These are phyloP conservation scores for Matsumurasca onukii DNA, from an alignment of 1,140 invertebrate genomes.

Conservation along the genomic window DNA sequence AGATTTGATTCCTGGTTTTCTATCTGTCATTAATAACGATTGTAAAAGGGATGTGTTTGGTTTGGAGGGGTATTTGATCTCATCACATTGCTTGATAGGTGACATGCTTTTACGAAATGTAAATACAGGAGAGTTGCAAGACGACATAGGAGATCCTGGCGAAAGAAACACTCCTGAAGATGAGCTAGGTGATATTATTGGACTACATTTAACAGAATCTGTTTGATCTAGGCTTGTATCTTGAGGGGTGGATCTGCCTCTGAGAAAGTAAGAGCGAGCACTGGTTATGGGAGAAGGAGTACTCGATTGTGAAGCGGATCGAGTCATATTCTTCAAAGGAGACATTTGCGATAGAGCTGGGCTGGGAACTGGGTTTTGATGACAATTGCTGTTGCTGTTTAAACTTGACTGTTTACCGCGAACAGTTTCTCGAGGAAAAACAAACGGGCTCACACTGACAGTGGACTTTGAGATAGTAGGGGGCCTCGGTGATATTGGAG, in stretches of 20 bases:
- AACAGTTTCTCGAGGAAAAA: conserved; percentile 50
- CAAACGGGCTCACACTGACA: conserved; percentile 49
- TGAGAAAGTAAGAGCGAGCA: not conserved
- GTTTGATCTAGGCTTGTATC: not conserved
- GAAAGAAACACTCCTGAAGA: conserved; percentile 9
- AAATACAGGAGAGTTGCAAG: conserved; percentile 4
- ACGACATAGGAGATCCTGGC: conserved; percentile 3
- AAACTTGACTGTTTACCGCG: not conserved
- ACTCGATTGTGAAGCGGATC: conserved; percentile 1
- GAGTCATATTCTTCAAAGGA: not conserved
- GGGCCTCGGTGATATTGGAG: conserved; percentile 75
- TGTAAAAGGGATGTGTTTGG: conserved; percentile 10
- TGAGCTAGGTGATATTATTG: not conserved
- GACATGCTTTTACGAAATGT: conserved; percentile 5
- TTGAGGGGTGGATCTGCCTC: conserved; percentile 8
- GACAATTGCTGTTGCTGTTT: not conserved
- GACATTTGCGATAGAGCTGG: not conserved
- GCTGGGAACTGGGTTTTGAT: not conserved
- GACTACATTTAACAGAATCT: not conserved
- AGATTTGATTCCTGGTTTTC: not conserved
- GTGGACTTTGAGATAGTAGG: conserved; percentile 55
- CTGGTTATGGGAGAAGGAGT: not conserved
- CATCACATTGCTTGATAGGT: not conserved
- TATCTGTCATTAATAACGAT: conserved; percentile 7
- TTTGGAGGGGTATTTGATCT: not conserved